Conservation (phyloP, 1,140 invertebrate species). For the Papilio helenus region DNA sequence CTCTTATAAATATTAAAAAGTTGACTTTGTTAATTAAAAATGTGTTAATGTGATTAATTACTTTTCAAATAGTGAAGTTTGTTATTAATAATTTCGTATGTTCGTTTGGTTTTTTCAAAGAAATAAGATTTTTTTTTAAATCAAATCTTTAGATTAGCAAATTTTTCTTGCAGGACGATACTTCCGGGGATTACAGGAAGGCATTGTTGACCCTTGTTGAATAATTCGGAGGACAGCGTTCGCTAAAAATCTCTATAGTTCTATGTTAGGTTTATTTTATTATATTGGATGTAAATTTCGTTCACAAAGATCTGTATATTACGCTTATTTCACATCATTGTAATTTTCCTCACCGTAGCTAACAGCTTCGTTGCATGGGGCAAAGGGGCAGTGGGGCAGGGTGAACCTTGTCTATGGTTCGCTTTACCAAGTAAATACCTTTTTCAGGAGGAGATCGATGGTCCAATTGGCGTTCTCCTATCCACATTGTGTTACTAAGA, state of each 20-base stretch:
- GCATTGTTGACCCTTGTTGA: conserved; percentile 92
- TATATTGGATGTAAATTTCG: conserved; percentile 62
- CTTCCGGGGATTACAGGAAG: conserved; percentile 95
- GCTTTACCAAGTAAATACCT: conserved; percentile 68
- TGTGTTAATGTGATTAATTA: conserved; percentile 31
- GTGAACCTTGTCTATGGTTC: conserved; percentile 48
- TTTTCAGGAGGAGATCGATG: conserved; percentile 82
- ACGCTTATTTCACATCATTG: conserved; percentile 65
- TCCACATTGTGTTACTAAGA: conserved; percentile 84
- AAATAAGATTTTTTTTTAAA: neutral
- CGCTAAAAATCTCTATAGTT: conserved; percentile 58
- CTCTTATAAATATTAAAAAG: neutral
- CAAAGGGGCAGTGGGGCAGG: conserved; percentile 62
- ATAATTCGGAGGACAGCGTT: conserved; percentile 79
- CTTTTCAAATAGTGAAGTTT: conserved; percentile 14
- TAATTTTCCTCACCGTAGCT: conserved; percentile 73
- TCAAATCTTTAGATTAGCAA: conserved; percentile 60
- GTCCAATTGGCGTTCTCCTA: conserved; percentile 83
- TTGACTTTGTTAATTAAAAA: neutral
- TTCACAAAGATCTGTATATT: conserved; percentile 79
- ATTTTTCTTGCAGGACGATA: conserved; percentile 90
- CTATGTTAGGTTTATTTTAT: conserved; percentile 68
- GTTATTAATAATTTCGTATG: neutral
- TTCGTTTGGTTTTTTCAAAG: conserved; percentile 5
- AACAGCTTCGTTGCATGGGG: conserved; percentile 57